Percentiles rank a stretch among this genome's conserved stretches.
These are phyloP conservation scores for Caracal caracal DNA, from an alignment of 2,113 vertebrate species.

Conservation along the genomic window DNA sequence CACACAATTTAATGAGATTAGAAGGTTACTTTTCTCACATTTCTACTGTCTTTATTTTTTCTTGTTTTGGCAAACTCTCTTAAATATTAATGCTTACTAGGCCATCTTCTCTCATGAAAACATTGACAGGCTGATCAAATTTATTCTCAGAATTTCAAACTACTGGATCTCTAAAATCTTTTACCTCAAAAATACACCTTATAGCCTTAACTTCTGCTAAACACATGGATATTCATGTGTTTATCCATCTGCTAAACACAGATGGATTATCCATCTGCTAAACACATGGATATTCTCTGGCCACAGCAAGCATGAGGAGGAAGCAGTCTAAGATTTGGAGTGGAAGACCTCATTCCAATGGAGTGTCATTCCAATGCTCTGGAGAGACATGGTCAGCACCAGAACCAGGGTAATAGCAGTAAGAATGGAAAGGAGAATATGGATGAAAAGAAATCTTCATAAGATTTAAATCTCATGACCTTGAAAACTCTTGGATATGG, in stretches of 20 bases:
- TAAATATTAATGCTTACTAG: not conserved
- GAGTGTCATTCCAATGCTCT: not conserved
- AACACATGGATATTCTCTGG: not conserved
- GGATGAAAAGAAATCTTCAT: not conserved
- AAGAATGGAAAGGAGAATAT: not conserved
- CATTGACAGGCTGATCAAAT: not conserved
- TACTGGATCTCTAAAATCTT: slow-evolving; percentile 22
- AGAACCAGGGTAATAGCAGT: not conserved
- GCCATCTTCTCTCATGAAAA: not conserved
- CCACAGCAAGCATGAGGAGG: not conserved
- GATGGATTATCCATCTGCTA: not conserved
- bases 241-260: not conserved
- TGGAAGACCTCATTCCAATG: not conserved
- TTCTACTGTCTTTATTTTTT: not conserved
- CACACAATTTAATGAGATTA: not conserved
- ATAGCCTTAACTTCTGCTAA: slow-evolving; percentile 25
- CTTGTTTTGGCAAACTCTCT: not conserved
- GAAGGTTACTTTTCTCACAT: not conserved
- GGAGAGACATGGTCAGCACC: not conserved
- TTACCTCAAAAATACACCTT: slow-evolving; percentile 4
- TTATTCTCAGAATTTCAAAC: not conserved
- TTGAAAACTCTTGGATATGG: not conserved
- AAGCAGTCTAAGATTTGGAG: not conserved
- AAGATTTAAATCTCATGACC: not conserved
- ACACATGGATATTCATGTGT: not conserved